phyloP scores from a whole-genome alignment of 2,113 vertebrate species.

The Plectropomus leopardus region DNA sequence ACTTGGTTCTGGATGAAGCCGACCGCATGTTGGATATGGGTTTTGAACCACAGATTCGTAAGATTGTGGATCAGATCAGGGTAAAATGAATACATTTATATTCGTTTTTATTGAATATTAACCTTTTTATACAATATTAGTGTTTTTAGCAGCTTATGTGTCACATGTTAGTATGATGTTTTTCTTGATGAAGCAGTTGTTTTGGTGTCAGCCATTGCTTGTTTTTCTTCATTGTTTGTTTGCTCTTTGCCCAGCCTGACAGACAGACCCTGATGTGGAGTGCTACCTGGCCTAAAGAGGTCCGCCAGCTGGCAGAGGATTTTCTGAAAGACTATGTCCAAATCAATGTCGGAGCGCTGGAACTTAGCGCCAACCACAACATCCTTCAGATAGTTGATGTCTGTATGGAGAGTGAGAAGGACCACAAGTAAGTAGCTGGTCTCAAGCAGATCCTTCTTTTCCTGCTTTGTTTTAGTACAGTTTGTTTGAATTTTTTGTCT shows the following conservation, averaged over 20 bases:
- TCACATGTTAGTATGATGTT: neutral
- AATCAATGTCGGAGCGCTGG: constrained; percentile 95
- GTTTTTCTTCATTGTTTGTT: neutral
- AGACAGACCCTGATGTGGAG: constrained; percentile 98
- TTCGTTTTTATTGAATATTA: neutral
- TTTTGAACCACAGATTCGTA: constrained; percentile 97
- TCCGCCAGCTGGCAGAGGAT: constrained; percentile 96
- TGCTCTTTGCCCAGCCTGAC: constrained; percentile 86
- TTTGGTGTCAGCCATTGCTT: neutral
- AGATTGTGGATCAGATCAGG: constrained; percentile 97
- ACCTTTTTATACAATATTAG: neutral
- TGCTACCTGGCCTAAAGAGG: constrained; percentile 97
- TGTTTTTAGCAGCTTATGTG: neutral
- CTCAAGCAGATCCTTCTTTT: too few relatives aligned
- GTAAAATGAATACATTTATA: constrained; percentile 71
- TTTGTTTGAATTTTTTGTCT: neutral
- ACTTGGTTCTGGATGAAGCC: constrained; percentile 95
- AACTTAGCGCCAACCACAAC: constrained; percentile 97
- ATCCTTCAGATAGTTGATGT: constrained; percentile 98
- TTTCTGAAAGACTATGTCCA: constrained; percentile 95
- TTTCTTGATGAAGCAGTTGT: neutral
- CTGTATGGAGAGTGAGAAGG: constrained; percentile 95
- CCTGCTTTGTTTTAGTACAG: too few relatives aligned
- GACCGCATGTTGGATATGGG: constrained; percentile 99
- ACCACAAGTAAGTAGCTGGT: constrained; percentile 93